phyloP scores from a whole-genome alignment of 1,140 invertebrate genomes.

The Calosoma granatense region DNA sequence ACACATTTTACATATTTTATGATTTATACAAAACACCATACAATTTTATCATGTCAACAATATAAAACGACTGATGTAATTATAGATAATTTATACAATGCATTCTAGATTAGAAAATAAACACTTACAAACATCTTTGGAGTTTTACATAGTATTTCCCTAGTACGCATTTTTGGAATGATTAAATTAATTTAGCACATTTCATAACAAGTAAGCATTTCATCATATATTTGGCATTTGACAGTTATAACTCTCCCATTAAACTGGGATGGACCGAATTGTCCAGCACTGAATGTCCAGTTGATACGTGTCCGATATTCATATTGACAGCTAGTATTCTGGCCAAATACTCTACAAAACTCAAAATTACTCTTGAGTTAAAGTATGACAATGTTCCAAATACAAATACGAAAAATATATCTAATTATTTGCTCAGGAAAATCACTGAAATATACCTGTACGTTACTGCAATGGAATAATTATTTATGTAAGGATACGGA shows the following conservation, averaged over 20 bases:
- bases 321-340: background rate
- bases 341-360: background rate
- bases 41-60: too few species aligned
- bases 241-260: background rate
- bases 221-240: too few species aligned
- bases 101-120: too few species aligned
- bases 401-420: conserved; percentile 29
- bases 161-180: too few species aligned
- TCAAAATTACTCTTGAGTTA: conserved; percentile 30
- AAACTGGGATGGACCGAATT: background rate
- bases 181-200: too few species aligned
- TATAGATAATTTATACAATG: too few species aligned
- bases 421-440: conserved; percentile 28
- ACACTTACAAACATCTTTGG: too few species aligned
- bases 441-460: conserved; percentile 4
- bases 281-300: background rate
- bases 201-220: too few species aligned
- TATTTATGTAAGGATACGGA: conserved; percentile 65
- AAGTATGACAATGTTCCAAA: conserved; percentile 33
- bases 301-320: background rate
- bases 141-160: too few species aligned
- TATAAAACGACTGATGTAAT: too few species aligned
- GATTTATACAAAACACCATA: too few species aligned
- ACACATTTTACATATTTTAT: too few species aligned
- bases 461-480: conserved; percentile 5